These are phyloP conservation scores for Aplocera efformata DNA, from an alignment of 2,888 invertebrate genomes.

Conservation along the genomic window DNA sequence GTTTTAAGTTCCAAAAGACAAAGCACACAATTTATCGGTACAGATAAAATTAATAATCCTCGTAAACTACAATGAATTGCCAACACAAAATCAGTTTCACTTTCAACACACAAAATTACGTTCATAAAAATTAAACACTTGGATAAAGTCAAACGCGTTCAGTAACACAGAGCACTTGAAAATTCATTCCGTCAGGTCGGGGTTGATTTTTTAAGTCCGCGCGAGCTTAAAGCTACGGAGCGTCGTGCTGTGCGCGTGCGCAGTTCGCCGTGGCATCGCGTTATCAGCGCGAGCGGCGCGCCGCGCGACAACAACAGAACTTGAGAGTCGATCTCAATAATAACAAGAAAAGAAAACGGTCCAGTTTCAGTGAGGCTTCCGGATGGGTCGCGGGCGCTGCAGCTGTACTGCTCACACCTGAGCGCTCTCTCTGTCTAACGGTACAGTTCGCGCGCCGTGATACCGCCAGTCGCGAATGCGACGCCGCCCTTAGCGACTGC, in stretches of 20 bases:
- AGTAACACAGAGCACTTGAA: constrained; percentile 56
- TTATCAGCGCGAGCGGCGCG: constrained; percentile 76
- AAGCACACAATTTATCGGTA: constrained; percentile 31
- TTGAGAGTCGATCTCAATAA: constrained; percentile 79
- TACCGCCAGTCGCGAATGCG: constrained; percentile 72
- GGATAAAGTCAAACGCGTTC: constrained; percentile 39
- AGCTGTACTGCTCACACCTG: constrained; percentile 57
- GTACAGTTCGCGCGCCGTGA: constrained; percentile 54
- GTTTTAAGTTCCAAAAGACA: constrained; percentile 28
- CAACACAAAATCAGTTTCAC: constrained; percentile 61
- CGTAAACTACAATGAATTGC: constrained; percentile 38
- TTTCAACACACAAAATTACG: constrained; percentile 49
- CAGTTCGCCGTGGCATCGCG: constrained; percentile 74
- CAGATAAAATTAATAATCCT: constrained; percentile 43
- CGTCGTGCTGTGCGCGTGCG: constrained; percentile 63
- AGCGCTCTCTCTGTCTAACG: constrained; percentile 71
- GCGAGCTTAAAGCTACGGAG: constrained; percentile 68
- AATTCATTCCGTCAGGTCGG: constrained; percentile 66
- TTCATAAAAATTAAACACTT: constrained; percentile 40
- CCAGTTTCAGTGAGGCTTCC: constrained; percentile 80
- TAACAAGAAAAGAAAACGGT: constrained; percentile 81
- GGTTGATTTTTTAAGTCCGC: constrained; percentile 46
- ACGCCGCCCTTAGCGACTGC: constrained; percentile 53
- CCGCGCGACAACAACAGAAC: constrained; percentile 79
- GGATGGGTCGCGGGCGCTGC: constrained; percentile 72